Base-by-base conservation (phyloP, 2,888 invertebrate genomes). In the Pinctada fucata region DNA sequence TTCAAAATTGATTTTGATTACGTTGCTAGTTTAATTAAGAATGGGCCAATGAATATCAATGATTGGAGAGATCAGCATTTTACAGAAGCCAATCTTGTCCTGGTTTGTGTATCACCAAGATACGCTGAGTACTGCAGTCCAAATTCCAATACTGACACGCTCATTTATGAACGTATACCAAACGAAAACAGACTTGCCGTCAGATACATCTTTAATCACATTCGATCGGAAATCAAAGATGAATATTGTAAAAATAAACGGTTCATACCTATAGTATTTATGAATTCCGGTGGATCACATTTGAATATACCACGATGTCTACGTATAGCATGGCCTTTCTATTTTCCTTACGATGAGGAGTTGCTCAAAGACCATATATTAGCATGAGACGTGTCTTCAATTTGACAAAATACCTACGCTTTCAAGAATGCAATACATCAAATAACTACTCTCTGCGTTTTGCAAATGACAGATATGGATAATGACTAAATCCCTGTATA, bases 31-130 rank as follows among this genome's bases (percentile, higher is more conserved):
- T 48, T 69, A 6, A 13, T 16, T n/a, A 51, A 69, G 31, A 69
- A 49, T 4, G 69, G 69, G 3, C 50, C 49, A 45, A 6, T 69
- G 4, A 69, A 69, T 13, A 5, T 69, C 51, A 48, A 69, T 31
- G 50, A 69, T 2, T 69, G 69, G 69, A 5, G 69, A 48, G 69
- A 69, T n/a, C 2, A 13, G n/a, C 49, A 69, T 51, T 69, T 69
- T 13, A 16, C n/a, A 10, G 50, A 51, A 3, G 69, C 69, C 51
- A 51, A 6, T 1, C 16, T n/a, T n/a, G 50, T 69, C 13, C 51
- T 69, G 49, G 49, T 69, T 48, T 69, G 69, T 31, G 31, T 69
- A 8, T 69, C 69, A 16, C 69, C 69, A 49, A 51, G 31, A 6
- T 69, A 69, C 13, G 51, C 4, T 69, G 49, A 3, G 16, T n/a